Base-by-base conservation (phyloP, 2,888 invertebrate species). In the Oeneis ivallda region DNA sequence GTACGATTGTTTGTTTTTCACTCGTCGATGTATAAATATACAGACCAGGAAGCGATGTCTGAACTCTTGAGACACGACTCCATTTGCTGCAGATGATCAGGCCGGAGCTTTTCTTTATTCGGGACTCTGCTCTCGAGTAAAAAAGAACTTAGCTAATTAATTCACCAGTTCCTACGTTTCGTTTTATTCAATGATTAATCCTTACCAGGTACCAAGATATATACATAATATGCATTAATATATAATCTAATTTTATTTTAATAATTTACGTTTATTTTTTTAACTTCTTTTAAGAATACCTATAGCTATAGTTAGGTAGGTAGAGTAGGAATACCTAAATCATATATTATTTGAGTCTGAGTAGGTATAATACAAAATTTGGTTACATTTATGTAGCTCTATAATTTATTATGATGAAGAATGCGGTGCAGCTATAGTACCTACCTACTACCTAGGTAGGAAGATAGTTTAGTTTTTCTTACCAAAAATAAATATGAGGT, bases 11-110 rank as follows among this genome's bases (percentile, higher is more conserved):
- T 90, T 91, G 85, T 89, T 91, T 90, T 91, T 88, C 83, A 83
- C 78, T 75, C 85, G 87, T 85, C 85, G 83, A 84, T 82, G 80
- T 88, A 88, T 90, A 89, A 90, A 89, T 89, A 90, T 89, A 88
- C 80, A 81, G 82, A 85, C 84, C 84, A 86, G 87, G 89, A 89
- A 88, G 86, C 78, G 68, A 75, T 74, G 68, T 67, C 71, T 61
- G 41, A 56, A 54, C 26, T 57, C 57, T n/a, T 71, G 72, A 77
- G 83, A 83, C 79, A 84, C 77, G 84, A 84, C 81, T 82, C 82
- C 70, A 72, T 74, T 76, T 70, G 73, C 71, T 70, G 60, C 52
- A 60, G 57, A 56, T 45, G 47, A 57, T 52, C 19, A 34, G 37
- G 5, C 17, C 39, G 45, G 34, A 26, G 37, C 17, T 43, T 56